Base-by-base conservation (phyloP, 1,140 invertebrate genomes). In the Drosophila bifasciata region DNA sequence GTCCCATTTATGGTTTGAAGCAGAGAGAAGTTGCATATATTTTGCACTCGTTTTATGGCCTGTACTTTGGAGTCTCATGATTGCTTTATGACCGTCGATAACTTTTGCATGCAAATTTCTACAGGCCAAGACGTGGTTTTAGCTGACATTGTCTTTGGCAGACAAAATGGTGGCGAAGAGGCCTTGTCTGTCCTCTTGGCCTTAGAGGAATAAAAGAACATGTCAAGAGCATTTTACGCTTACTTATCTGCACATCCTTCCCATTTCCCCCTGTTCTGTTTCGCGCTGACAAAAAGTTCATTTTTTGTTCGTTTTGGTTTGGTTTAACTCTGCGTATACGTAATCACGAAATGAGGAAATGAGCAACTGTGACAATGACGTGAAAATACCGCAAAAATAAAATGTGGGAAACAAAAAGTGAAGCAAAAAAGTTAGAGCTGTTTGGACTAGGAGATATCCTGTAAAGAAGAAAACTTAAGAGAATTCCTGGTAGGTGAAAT, bases 271-370 rank as follows among this genome's bases (percentile, higher is more conserved):
- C 28, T 28, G 63, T 23, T 51, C 57, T 52, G 8, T 23, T 57
- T 77, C 48, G 55, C 11, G 50, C n/a, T n/a, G 39, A 41, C 52
- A 59, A 77, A 74, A 57, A 46, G 53, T 53, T 40, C 23, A 28
- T 32, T 51, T 44, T 46, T 59, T 19, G 28, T 57, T 25, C 41
- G 32, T 49, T 36, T 57, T 25, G 39, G 32, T 49, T 36, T 36
- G 32, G 40, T 16, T 23, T 44, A 53, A 52, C 67, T 28, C 40
- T 79, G 60, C 80, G 80, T 79, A 73, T 76, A 73, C 67, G 81
- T 73, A 80, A 84, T 76, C 51, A 25, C 58, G 48, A 64, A 79
- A 72, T 72, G 66, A 58, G 53, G 48, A 61, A 79, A 68, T 72
- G 66, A 61, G 46, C 39, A 62, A 40, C 74, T 52, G 61, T 78